A percentile compares a stretch with the other conserved stretches of the same genome.
phyloP scores from a whole-genome alignment of 2,113 vertebrate species.

The Bos indicus region DNA sequence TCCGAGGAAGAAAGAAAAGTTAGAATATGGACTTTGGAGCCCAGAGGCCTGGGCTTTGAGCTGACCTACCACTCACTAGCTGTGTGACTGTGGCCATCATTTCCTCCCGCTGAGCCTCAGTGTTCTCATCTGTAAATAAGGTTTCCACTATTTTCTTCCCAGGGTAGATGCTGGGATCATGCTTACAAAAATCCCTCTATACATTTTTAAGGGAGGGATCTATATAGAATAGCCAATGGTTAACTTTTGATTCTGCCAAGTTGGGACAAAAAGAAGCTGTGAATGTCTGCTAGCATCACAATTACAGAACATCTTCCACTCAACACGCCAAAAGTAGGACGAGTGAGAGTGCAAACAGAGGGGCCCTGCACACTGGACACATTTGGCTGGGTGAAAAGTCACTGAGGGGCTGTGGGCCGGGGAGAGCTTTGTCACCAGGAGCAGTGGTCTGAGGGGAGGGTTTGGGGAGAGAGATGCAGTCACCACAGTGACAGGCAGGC shows the following conservation, averaged over 20 bases:
- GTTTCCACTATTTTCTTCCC: neutral
- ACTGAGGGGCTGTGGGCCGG: rapidly evolving
- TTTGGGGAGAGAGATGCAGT: neutral
- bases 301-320: neutral
- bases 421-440: neutral
- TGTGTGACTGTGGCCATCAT: neutral
- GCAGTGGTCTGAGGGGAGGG: neutral
- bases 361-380: neutral
- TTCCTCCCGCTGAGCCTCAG: neutral
- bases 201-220: neutral
- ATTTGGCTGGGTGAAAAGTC: neutral
- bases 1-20: neutral
- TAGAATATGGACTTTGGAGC: neutral
- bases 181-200: neutral
- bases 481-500: neutral
- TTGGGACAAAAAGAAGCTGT: neutral
- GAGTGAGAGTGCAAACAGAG: neutral
- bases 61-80: neutral
- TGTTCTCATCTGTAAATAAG: neutral
- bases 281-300: neutral
- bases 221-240: neutral
- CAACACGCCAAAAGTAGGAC: neutral
- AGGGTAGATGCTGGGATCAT: neutral
- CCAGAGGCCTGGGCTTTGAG: neutral
- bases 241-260: neutral